Evolutionary conservation across 2,113 vertebrate genomes (phyloP).

Genomic region (Chaetops frenatus): DNA sequence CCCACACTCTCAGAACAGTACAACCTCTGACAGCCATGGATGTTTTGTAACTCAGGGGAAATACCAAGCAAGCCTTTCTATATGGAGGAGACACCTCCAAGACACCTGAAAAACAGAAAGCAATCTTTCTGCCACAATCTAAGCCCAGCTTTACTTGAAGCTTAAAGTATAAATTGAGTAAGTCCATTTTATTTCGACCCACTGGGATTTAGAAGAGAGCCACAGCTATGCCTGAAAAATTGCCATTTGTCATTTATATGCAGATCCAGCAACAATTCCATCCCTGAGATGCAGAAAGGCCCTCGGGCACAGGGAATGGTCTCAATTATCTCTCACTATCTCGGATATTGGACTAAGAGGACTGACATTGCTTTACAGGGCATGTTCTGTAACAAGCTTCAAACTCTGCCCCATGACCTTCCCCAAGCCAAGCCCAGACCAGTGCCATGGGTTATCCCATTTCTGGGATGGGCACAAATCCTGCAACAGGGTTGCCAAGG

Average conservation of each 20-base stretch:
- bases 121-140: background rate
- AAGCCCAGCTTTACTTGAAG: background rate
- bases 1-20: background rate
- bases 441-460: background rate
- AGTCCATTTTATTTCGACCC: background rate
- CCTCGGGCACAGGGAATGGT: background rate
- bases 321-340: conserved; percentile 34
- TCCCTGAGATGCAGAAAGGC: background rate
- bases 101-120: background rate
- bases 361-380: background rate
- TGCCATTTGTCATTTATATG: conserved; percentile 1
- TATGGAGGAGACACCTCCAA: background rate
- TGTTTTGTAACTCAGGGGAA: background rate
- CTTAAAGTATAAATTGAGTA: background rate
- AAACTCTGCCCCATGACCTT: background rate
- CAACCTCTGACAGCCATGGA: background rate
- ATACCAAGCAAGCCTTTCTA: conserved; percentile 6
- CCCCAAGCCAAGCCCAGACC: background rate
- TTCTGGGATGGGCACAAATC: background rate
- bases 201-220: background rate
- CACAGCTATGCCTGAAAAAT: background rate
- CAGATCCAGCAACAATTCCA: background rate
- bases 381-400: background rate
- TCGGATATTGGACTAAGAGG: conserved; percentile 3
- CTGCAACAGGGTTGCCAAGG: background rate